phyloP scores from a whole-genome alignment of 2,113 vertebrate species.

The Picathartes gymnocephalus region DNA sequence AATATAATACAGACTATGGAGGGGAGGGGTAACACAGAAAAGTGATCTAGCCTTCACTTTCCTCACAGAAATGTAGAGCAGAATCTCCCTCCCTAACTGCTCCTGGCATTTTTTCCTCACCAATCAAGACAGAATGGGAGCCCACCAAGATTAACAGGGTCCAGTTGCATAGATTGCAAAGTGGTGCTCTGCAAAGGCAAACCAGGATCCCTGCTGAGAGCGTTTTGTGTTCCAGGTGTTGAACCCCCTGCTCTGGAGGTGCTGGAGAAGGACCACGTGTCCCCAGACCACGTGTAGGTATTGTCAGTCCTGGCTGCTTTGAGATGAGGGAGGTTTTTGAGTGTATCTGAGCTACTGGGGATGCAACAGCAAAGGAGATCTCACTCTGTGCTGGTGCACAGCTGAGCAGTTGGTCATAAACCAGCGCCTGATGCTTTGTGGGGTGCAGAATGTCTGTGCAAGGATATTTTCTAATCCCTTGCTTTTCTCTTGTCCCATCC shows the following conservation, averaged over 20 bases:
- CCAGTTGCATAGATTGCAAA: neutral
- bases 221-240: constrained; percentile 54
- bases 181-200: neutral
- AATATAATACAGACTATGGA: neutral
- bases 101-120: neutral
- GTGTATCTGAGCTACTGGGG: neutral
- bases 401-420: neutral
- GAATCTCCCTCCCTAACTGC: neutral
- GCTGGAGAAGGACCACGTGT: constrained; percentile 79
- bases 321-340: neutral
- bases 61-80: neutral
- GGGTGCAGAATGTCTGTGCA: neutral
- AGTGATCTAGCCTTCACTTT: neutral
- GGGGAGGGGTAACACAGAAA: neutral
- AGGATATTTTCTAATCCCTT: neutral
- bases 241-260: constrained; percentile 56
- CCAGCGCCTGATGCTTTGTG: neutral
- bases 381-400: neutral
- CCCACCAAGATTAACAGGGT: neutral
- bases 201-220: neutral
- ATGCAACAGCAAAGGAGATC: neutral
- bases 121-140: neutral
- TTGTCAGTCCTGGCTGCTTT: neutral
- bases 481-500: neutral
- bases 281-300: constrained; percentile 74